phyloP scores from a whole-genome alignment of 2,113 vertebrate species.

The Vimba vimba region DNA sequence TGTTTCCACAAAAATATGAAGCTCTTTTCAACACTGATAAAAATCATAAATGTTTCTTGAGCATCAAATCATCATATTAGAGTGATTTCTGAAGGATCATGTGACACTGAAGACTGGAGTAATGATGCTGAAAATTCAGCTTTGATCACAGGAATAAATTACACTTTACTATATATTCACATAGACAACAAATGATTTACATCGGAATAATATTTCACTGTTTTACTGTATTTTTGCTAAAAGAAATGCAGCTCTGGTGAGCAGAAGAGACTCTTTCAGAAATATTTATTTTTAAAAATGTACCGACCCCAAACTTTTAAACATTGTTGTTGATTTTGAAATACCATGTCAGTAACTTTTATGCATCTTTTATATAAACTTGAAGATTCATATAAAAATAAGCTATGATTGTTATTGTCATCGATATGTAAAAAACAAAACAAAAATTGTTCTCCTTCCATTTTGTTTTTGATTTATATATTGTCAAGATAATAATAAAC shows the following conservation, averaged over 20 bases:
- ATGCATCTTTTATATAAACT: background rate
- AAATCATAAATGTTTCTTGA: no score
- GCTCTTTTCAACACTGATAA: background rate
- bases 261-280: no score
- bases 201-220: background rate
- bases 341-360: background rate
- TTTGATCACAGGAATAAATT: background rate
- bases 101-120: conserved; percentile 1
- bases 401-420: background rate
- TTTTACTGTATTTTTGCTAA: background rate
- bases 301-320: background rate
- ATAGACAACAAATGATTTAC: fast-evolving
- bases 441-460: background rate
- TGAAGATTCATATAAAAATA: background rate
- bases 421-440: background rate
- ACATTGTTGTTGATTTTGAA: background rate
- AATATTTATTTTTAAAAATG: no score
- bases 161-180: background rate
- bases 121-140: no score
- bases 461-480: background rate
- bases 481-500: background rate
- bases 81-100: background rate
- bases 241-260: background rate
- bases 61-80: background rate
- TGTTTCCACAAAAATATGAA: no score